Evolutionary conservation across 2,888 invertebrate species (phyloP), one percentile per base, ranked within the genome.

Genomic region (Nowickia ferox): DNA sequence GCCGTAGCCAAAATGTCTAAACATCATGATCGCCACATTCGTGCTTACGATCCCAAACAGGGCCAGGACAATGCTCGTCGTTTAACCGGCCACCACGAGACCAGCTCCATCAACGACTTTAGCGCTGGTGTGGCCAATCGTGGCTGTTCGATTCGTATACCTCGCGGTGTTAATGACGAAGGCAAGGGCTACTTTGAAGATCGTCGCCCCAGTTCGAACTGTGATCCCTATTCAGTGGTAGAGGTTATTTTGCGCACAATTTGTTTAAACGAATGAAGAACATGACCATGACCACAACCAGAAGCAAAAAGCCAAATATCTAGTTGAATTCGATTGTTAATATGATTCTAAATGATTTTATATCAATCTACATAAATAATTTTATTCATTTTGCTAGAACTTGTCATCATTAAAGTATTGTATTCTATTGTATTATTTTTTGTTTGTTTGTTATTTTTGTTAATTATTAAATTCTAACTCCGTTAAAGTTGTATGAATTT

Each of bases 41-140:
- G 96, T 91, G 98, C 97, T 87, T 99, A 99, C 93, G 99, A 99
- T 93, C 99, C 98, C 13, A 96, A 97, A 87, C 96, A 97, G 90
- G 99, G 99, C 84, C 96, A 96, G 92, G 99, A 99, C 94, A 99
- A 99, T 93, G 98, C 97, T 92, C 95, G 99, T 87, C 96, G 99
- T 87, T 94, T 99, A 85, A 99, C 98, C 76, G 99, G 99, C 83
- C 95, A 95, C 89, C 98, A 98, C 92, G 99, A 99, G 93, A 99
- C 99, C 3, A 98, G 98, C 90, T 97, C 97, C 90, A 99, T 99
- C 92, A 97, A 98, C 92, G 98, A 99, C 93, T 99, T 99, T 93
- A 98, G 98, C 89, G 92, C 93, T 55, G 98, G 97, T 75, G 98
- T 98, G 10, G 99, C 98, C 57, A 98, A 98, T 93, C 96, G 98